Percentiles rank a stretch among this genome's conserved stretches.
These are phyloP conservation scores for Mycalesis mineus DNA, from an alignment of 2,888 invertebrate species.

Conservation along the genomic window DNA sequence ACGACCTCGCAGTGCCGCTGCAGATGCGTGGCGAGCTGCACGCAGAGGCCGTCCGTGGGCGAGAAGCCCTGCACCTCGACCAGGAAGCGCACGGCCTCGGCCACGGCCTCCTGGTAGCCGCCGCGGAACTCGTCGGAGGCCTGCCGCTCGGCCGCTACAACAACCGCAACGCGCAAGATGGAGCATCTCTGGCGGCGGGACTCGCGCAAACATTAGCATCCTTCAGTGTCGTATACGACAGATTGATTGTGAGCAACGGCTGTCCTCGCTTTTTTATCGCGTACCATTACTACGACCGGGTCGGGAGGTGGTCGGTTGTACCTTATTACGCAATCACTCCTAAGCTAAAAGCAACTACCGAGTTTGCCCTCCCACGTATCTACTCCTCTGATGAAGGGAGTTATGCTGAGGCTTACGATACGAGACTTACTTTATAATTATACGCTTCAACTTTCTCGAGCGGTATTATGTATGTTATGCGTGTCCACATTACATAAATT, in stretches of 20 bases:
- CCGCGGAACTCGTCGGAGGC: slow-evolving; percentile 79
- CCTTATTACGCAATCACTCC: too few relatives aligned
- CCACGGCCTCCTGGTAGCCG: slow-evolving; percentile 94
- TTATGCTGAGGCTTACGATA: too few relatives aligned
- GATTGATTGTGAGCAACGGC: slow-evolving; percentile 20
- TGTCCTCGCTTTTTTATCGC: slow-evolving; percentile 19
- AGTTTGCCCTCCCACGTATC: too few relatives aligned
- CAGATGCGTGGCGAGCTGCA: slow-evolving; percentile 88
- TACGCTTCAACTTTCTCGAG: not conserved
- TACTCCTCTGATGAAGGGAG: too few relatives aligned
- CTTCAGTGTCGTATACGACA: slow-evolving; percentile 40
- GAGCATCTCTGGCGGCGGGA: slow-evolving; percentile 49
- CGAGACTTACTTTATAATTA: too few relatives aligned
- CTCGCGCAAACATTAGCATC: slow-evolving; percentile 54
- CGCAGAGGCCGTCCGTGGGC: slow-evolving; percentile 88
- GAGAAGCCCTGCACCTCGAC: slow-evolving; percentile 90
- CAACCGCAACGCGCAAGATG: slow-evolving; percentile 53
- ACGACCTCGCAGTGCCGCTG: slow-evolving; percentile 87
- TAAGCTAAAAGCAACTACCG: too few relatives aligned
- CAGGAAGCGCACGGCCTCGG: slow-evolving; percentile 92
- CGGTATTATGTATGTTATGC: not conserved
- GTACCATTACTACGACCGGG: too few relatives aligned
- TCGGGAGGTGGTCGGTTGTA: too few relatives aligned
- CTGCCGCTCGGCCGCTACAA: slow-evolving; percentile 61
- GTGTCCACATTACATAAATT: too few relatives aligned